Base-by-base conservation (phyloP, 2,888 invertebrate species). In the Cancer borealis region DNA sequence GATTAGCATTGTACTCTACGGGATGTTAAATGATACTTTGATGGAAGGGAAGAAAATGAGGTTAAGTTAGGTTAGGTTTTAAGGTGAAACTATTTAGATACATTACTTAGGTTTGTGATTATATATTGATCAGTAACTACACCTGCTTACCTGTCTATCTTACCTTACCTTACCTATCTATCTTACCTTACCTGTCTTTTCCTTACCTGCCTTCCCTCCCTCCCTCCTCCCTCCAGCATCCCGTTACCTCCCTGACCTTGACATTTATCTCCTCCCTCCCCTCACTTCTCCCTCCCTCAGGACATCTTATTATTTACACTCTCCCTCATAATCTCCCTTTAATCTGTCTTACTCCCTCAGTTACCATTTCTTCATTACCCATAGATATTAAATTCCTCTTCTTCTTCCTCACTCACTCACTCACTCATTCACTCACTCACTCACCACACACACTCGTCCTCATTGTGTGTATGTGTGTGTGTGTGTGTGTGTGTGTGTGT, bases 221-320 rank as follows among this genome's bases (percentile, higher is more conserved):
- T n/a, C n/a, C n/a, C n/a, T n/a, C n/a, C n/a, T n/a, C n/a, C 79
- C 79, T 79, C 79, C 79, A 79, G 79, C 79, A 79, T 79, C 79
- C 79, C 30, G 26, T 14, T 79, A 26, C 66, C 66, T 21, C 6
- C 66, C 14, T 66, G n/a, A 66, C 66, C 66, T 66, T 66, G 66
- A 66, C 66, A 21, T n/a, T 66, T 30, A 79, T 30, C 79, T 26
- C 14, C 4, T n/a, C n/a, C 73, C 14, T 73, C 26, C 79, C 79
- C 30, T 14, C 30, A 26, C 79, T 26, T 26, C 79, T 79, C 79
- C 79, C n/a, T 8, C 79, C 12, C 30, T 30, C 79, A 30, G 30
- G 26, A 12, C 26, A 6, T 79, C 30, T 8, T 79, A 8, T 79
- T 79, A 26, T 30, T 79, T 79, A 79, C 79, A 21, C 79, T 8